Conservation (phyloP, 2,113 vertebrate species). For the Ginglymostoma cirratum region DNA sequence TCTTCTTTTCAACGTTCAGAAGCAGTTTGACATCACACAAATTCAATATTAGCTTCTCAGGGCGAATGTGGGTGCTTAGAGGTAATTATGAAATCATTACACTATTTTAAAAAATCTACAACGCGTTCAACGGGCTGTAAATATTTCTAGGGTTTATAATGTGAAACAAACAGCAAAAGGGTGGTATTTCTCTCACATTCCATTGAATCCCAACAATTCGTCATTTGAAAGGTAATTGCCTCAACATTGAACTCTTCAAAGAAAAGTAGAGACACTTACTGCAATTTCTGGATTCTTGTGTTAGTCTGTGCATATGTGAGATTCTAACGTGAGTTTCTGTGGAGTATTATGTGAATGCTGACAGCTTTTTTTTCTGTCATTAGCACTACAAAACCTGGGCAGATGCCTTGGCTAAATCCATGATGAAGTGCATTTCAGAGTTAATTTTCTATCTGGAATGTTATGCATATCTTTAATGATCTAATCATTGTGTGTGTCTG, state of each 20-base stretch:
- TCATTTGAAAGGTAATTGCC: background rate
- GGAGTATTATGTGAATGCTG: background rate
- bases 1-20: background rate
- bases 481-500: background rate
- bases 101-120: background rate
- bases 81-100: background rate
- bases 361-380: background rate
- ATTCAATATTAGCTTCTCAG: too few species aligned
- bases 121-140: too few species aligned
- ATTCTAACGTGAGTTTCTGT: background rate
- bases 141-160: background rate
- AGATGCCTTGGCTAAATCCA: background rate
- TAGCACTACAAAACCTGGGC: background rate
- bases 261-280: background rate
- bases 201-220: background rate
- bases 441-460: background rate
- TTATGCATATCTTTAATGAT: background rate
- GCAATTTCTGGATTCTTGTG: background rate
- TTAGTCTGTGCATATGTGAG: background rate
- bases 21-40: background rate
- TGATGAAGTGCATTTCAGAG: background rate
- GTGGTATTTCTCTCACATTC: background rate
- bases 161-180: background rate
- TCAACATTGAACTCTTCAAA: background rate
- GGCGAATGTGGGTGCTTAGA: background rate